phyloP scores from a whole-genome alignment of 2,797 vertebrate species.

The Sus cebifrons region DNA sequence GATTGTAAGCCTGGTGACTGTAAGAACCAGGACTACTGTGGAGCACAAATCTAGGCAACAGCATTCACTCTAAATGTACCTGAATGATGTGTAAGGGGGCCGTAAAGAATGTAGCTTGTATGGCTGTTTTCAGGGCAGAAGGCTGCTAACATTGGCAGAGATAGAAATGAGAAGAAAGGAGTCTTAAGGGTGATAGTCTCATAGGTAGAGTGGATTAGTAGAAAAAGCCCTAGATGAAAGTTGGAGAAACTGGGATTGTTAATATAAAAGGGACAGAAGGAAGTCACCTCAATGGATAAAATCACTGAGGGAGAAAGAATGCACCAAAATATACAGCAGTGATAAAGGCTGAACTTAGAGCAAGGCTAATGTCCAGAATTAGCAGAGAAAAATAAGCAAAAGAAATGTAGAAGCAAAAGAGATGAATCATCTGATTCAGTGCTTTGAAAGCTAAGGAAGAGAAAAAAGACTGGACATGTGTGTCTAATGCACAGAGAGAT shows the following conservation, averaged over 20 bases:
- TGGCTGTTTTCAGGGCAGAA: not conserved
- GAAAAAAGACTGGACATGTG: not conserved
- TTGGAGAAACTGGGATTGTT: not conserved
- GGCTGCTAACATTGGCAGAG: not conserved
- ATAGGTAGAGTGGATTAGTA: not conserved
- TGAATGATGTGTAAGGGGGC: not conserved
- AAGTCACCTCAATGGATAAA: not conserved
- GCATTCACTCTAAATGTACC: not conserved
- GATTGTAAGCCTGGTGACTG: not conserved
- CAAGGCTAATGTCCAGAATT: not conserved
- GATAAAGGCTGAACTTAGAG: not conserved
- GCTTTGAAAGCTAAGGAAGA: not conserved
- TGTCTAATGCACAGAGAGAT: not conserved
- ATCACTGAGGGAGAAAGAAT: not conserved
- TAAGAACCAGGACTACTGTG: not conserved
- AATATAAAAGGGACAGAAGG: not conserved
- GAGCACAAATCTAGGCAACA: not conserved
- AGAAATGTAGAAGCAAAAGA: not conserved
- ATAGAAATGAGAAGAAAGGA: not conserved
- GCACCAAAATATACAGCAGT: not conserved
- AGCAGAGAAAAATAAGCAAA: not conserved
- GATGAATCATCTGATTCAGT: not conserved
- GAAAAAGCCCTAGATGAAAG: not conserved
- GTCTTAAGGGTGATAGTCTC: not conserved
- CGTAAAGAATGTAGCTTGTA: not conserved